Conservation (phyloP, 2,113 vertebrate species). For the Phrynosoma platyrhinos region DNA sequence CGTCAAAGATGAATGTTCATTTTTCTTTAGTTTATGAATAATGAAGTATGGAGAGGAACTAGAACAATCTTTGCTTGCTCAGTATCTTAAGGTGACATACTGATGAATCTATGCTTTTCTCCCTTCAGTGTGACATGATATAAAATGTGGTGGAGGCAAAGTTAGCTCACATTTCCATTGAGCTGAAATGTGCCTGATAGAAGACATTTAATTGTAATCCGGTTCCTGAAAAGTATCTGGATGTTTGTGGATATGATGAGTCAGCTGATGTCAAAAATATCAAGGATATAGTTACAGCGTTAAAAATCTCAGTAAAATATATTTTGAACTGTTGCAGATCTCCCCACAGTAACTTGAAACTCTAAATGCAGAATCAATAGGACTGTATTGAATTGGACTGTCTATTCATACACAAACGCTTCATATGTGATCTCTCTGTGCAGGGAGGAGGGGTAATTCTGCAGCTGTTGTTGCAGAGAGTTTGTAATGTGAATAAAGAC, state of each 20-base stretch:
- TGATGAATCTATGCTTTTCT: constrained; percentile 27
- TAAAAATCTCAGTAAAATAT: constrained; percentile 48
- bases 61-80: constrained; percentile 33
- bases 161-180: background rate
- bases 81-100: constrained; percentile 27
- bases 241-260: constrained; percentile 21
- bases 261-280: constrained; percentile 25
- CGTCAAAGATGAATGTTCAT: constrained; percentile 47
- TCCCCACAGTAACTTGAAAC: constrained; percentile 41
- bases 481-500: no score
- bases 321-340: constrained; percentile 38
- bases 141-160: constrained; percentile 2
- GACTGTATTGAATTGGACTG: background rate
- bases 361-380: background rate
- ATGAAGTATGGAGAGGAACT: constrained; percentile 21
- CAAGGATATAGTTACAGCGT: constrained; percentile 23
- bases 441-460: no score
- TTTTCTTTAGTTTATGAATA: constrained; percentile 50
- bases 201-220: constrained; percentile 45
- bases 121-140: background rate
- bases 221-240: constrained; percentile 43
- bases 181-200: constrained; percentile 33
- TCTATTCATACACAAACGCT: background rate
- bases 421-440: background rate
- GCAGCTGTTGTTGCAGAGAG: no score